These are phyloP conservation scores for Myopa tessellatipennis DNA, from an alignment of 2,888 invertebrate species.

Conservation along the genomic window DNA sequence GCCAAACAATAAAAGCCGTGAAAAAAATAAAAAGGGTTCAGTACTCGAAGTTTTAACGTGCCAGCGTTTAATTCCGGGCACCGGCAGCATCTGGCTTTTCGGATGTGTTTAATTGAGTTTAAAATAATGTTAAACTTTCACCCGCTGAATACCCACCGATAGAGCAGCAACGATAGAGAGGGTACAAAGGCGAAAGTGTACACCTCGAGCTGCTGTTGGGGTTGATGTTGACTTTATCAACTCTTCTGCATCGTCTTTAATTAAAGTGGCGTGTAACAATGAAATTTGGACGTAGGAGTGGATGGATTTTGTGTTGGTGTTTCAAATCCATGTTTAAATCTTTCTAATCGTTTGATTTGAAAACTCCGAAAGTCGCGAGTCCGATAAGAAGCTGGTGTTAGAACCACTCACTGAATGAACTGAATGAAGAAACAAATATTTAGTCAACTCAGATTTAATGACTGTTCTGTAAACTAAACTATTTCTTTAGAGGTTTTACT, in stretches of 20 bases:
- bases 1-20: conserved; percentile 1
- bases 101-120: conserved; percentile 46
- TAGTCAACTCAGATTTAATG: no score
- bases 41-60: conserved; percentile 19
- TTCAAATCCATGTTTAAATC: no score
- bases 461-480: no score
- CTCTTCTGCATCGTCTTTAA: conserved; percentile 31
- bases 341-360: no score
- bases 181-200: neutral
- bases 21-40: conserved; percentile 20
- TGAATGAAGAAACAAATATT: no score
- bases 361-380: no score
- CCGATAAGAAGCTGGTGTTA: no score
- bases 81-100: conserved; percentile 12
- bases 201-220: neutral
- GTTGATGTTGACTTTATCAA: conserved; percentile 37
- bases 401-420: no score
- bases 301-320: neutral
- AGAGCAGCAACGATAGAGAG: neutral
- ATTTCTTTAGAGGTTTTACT: no score
- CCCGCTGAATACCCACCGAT: neutral
- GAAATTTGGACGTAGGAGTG: conserved; percentile 15
- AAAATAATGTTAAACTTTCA: conserved; percentile 39
- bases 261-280: conserved; percentile 39
- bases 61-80: conserved; percentile 30